Evolutionary conservation across 2,888 invertebrate genomes (phyloP).

Genomic region (Cerastis leucographa): DNA sequence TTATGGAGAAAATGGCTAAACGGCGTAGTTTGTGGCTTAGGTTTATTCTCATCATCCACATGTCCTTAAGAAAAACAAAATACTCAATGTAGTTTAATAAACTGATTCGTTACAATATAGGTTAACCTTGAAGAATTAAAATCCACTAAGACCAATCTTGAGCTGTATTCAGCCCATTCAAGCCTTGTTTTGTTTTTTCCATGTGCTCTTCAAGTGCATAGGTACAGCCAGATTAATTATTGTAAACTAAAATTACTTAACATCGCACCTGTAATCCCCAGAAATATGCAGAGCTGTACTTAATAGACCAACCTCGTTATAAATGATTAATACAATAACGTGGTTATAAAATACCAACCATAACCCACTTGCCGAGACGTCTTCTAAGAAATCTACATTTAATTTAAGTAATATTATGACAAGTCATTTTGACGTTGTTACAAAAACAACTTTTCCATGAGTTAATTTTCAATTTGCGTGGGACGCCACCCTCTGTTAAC

Average conservation of each 20-base stretch:
- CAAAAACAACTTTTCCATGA: conserved; percentile 17
- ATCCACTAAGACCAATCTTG: background rate
- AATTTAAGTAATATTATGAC: background rate
- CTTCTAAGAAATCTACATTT: background rate
- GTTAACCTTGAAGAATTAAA: background rate
- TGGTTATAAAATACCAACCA: too few relatives aligned
- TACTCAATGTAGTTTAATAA: background rate
- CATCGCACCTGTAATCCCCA: background rate
- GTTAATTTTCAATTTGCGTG: conserved; percentile 42
- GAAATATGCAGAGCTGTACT: background rate
- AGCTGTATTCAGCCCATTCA: background rate
- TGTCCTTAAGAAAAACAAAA: background rate
- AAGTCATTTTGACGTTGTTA: background rate
- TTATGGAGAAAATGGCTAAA: conserved; percentile 66
- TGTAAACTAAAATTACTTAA: too few relatives aligned
- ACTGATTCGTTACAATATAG: background rate
- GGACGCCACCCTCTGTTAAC: conserved; percentile 8
- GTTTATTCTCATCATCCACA: background rate
- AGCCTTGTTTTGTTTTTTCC: background rate
- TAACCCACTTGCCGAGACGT: background rate
- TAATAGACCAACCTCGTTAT: background rate
- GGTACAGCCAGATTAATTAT: too few relatives aligned
- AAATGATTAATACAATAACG: background rate
- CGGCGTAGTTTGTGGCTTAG: background rate
- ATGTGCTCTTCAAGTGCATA: background rate